These are phyloP conservation scores for Macquaria australasica DNA, from an alignment of 2,113 vertebrate species.

Conservation along the genomic window DNA sequence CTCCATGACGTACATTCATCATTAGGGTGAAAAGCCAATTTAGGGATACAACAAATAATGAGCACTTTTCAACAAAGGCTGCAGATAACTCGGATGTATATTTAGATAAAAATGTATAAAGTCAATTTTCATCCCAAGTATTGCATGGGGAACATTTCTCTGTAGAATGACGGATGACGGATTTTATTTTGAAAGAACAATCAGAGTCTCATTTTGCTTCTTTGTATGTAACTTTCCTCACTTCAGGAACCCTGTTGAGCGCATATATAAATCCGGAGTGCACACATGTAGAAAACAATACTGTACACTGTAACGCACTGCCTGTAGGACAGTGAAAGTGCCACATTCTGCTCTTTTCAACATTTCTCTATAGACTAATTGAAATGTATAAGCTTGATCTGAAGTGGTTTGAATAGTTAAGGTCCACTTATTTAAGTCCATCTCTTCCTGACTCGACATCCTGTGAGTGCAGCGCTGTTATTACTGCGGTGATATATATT, in stretches of 20 bases:
- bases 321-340: fast-evolving
- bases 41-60: too few relatives aligned
- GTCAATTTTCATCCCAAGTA: not conserved
- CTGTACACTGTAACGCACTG: not conserved
- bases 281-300: slow-evolving; percentile 26
- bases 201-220: not conserved
- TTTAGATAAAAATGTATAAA: too few relatives aligned
- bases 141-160: not conserved
- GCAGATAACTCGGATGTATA: too few relatives aligned
- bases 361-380: not conserved
- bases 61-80: too few relatives aligned
- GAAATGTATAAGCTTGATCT: not conserved
- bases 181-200: slow-evolving; percentile 65
- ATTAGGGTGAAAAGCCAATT: not conserved
- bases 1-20: not conserved
- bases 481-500: slow-evolving; percentile 11
- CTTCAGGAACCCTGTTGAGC: slow-evolving; percentile 47
- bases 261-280: not conserved
- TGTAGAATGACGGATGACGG: not conserved
- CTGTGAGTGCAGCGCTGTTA: not conserved
- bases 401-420: not conserved
- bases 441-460: not conserved
- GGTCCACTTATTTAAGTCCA: not conserved
- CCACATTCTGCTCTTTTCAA: not conserved
- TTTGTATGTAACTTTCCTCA: slow-evolving; percentile 25